phyloP scores from a whole-genome alignment of 2,113 vertebrate genomes.

The Rutilus rutilus region DNA sequence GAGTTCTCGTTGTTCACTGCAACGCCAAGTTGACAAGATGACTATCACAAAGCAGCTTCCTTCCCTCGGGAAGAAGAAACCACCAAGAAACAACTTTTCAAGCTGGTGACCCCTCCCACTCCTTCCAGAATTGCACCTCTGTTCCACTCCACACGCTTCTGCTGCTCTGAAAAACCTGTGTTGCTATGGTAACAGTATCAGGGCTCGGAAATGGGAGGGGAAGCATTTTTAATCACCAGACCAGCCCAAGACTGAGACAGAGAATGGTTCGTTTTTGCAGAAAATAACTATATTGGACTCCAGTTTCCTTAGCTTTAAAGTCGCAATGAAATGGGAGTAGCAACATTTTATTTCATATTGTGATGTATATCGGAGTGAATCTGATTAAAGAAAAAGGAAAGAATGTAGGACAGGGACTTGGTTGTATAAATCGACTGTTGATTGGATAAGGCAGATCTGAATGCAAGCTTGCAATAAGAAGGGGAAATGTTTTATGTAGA shows the following conservation, averaged over 20 bases:
- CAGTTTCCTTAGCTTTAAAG: neutral
- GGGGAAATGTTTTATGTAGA: too few species aligned
- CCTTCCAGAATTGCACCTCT: conserved; percentile 3
- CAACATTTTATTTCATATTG: too few species aligned
- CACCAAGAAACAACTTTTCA: conserved; percentile 16
- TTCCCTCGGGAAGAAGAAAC: conserved; percentile 9
- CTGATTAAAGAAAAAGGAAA: too few species aligned
- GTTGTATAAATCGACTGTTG: too few species aligned
- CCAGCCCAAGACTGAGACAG: neutral
- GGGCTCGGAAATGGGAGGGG: conserved; percentile 28
- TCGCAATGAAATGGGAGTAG: neutral
- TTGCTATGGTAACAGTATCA: conserved; percentile 51
- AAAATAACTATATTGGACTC: neutral
- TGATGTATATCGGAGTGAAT: too few species aligned
- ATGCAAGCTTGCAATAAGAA: too few species aligned
- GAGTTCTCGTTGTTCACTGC: conserved; percentile 35
- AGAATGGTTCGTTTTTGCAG: neutral
- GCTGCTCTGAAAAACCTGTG: neutral
- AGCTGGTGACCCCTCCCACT: conserved; percentile 21
- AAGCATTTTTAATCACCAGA: conserved; percentile 17
- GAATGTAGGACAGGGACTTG: too few species aligned
- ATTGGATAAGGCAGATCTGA: too few species aligned
- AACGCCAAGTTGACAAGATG: conserved; percentile 50
- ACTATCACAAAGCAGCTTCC: conserved; percentile 52
- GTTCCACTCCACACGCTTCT: neutral